Conservation (phyloP, 1,140 invertebrate species). For the Holotrichia oblita region DNA sequence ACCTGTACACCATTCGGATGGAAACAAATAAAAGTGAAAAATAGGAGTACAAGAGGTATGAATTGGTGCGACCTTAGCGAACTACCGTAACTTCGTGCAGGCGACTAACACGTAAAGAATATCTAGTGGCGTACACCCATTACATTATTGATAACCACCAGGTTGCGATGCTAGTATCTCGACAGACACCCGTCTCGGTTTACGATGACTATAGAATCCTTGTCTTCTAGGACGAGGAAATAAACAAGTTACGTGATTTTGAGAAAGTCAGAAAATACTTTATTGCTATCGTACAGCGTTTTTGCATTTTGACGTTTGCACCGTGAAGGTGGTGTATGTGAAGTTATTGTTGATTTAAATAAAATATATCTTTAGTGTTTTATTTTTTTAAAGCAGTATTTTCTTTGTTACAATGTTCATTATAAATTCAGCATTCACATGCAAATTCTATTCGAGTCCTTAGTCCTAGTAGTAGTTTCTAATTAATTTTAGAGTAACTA, state of each 20-base stretch:
- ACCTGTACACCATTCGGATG: neutral
- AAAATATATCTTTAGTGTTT: no score
- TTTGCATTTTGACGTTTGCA: no score
- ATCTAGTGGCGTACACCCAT: no score
- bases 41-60: neutral
- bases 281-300: no score
- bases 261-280: neutral
- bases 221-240: neutral
- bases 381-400: no score
- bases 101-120: neutral
- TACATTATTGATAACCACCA: constrained; percentile 15
- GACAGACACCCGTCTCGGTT: neutral
- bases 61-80: neutral
- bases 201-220: neutral
- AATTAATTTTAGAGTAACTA: no score
- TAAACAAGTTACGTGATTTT: constrained; percentile 29
- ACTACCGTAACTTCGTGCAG: neutral
- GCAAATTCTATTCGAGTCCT: no score
- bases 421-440: no score
- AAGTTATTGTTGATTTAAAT: no score
- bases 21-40: constrained; percentile 25
- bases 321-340: no score
- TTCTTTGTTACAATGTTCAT: no score
- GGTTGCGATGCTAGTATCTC: neutral
- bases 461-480: no score